phyloP scores from a whole-genome alignment of 2,888 invertebrate genomes.

The Willowsia nigromaculata region DNA sequence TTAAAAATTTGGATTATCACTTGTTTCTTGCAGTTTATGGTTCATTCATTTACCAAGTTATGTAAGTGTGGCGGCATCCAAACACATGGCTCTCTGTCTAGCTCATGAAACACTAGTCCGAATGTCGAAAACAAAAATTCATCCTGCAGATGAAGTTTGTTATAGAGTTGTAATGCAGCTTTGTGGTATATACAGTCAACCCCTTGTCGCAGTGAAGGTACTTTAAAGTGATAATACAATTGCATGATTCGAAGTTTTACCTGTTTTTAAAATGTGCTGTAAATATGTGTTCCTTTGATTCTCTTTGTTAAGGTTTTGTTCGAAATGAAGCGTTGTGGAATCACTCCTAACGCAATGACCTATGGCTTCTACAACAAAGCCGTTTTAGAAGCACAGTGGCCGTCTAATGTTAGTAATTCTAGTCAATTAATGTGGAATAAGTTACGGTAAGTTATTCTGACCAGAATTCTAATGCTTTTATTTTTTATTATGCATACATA shows the following conservation, averaged over 20 bases:
- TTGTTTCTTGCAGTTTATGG: constrained; percentile 90
- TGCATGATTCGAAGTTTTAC: no score
- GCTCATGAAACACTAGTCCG: constrained; percentile 93
- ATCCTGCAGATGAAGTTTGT: constrained; percentile 96
- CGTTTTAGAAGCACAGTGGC: constrained; percentile 97
- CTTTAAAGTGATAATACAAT: not conserved
- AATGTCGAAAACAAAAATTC: constrained; percentile 90
- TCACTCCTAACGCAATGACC: constrained; percentile 98
- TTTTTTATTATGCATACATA: no score
- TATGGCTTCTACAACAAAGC: constrained; percentile 93
- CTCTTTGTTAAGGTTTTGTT: constrained; percentile 84
- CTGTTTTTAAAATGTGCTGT: no score
- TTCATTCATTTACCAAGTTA: constrained; percentile 96
- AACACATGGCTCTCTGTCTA: constrained; percentile 88
- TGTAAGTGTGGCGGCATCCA: constrained; percentile 86
- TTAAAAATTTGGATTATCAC: no score
- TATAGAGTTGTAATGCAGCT: constrained; percentile 99
- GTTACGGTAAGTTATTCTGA: constrained; percentile 85
- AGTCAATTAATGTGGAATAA: constrained; percentile 96
- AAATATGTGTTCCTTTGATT: not conserved
- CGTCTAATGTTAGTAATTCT: constrained; percentile 87
- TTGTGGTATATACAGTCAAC: constrained; percentile 96
- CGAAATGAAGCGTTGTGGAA: constrained; percentile 94
- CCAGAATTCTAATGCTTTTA: no score
- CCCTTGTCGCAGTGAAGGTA: constrained; percentile 93